These are phyloP conservation scores for Mactromeris polynyma DNA, from an alignment of 2,888 invertebrate genomes.

Conservation along the genomic window DNA sequence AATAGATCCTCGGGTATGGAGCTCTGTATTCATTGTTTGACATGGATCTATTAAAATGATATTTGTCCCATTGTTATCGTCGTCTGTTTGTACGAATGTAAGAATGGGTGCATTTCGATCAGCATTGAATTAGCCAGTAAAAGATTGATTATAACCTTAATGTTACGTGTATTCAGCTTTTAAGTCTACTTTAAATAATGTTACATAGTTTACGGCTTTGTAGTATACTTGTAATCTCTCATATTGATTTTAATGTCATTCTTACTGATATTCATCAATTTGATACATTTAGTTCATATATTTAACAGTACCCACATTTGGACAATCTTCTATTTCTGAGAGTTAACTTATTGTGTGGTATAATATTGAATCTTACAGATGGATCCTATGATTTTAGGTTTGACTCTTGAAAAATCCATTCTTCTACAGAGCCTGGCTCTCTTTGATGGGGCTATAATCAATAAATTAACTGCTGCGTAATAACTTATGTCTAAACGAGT, in stretches of 20 bases:
- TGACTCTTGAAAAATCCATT: no score
- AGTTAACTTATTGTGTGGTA: neutral
- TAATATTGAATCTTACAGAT: neutral
- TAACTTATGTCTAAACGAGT: no score
- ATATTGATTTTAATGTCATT: neutral
- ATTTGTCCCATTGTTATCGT: slow-evolving; percentile 17
- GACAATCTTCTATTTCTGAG: neutral
- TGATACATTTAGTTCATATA: neutral
- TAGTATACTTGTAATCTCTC: neutral
- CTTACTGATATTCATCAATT: neutral
- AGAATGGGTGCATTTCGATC: slow-evolving; percentile 9
- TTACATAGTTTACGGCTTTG: neutral
- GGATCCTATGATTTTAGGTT: no score
- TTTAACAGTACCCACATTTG: neutral
- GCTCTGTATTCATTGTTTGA: slow-evolving; percentile 20
- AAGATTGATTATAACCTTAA: neutral
- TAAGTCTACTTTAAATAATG: slow-evolving; percentile 2
- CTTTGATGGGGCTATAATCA: no score
- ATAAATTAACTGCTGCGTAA: no score
- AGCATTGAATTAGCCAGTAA: neutral
- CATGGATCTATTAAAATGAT: slow-evolving; percentile 41
- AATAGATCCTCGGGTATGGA: slow-evolving; percentile 7
- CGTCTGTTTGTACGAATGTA: slow-evolving; percentile 4
- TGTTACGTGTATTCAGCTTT: neutral
- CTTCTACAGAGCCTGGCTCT: no score